A percentile compares a stretch with the other conserved stretches of the same genome.
Evolutionary conservation across 2,888 invertebrate genomes (phyloP).

Genomic region (Neocrepidodera transversa): DNA sequence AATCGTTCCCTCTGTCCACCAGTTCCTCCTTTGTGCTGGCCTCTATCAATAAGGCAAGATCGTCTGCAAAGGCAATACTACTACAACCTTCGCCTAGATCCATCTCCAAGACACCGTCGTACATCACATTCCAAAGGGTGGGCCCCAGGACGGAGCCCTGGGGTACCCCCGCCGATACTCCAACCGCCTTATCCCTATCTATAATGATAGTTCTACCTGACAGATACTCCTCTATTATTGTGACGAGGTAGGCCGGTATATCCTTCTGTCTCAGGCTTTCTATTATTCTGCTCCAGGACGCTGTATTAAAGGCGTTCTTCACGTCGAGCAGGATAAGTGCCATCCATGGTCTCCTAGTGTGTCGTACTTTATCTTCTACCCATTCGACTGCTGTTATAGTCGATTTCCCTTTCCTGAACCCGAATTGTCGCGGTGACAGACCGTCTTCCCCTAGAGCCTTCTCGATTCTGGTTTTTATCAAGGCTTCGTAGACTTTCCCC

Average conservation of each 20-base stretch:
- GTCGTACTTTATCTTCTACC: background rate
- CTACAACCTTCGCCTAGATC: background rate
- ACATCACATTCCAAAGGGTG: background rate
- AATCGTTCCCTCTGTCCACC: background rate
- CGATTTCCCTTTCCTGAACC: background rate
- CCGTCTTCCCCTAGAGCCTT: background rate
- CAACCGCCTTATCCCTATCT: background rate
- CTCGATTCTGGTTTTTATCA: background rate
- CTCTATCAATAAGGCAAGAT: background rate
- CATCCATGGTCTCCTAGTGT: background rate
- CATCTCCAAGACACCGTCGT: background rate
- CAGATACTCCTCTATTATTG: background rate
- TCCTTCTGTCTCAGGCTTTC: background rate
- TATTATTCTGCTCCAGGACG: background rate
- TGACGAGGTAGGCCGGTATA: background rate
- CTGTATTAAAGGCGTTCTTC: background rate
- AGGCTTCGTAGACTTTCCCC: background rate
- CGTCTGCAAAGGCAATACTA: background rate
- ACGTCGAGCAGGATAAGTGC: background rate
- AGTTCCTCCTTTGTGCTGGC: background rate
- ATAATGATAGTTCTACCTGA: background rate
- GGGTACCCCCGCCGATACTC: background rate
- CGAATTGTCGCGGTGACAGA: background rate
- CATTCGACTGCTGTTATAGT: background rate
- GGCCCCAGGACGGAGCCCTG: constrained; percentile 4